Base-by-base conservation (phyloP, 2,888 invertebrate species). In the Blomia tropicalis region DNA sequence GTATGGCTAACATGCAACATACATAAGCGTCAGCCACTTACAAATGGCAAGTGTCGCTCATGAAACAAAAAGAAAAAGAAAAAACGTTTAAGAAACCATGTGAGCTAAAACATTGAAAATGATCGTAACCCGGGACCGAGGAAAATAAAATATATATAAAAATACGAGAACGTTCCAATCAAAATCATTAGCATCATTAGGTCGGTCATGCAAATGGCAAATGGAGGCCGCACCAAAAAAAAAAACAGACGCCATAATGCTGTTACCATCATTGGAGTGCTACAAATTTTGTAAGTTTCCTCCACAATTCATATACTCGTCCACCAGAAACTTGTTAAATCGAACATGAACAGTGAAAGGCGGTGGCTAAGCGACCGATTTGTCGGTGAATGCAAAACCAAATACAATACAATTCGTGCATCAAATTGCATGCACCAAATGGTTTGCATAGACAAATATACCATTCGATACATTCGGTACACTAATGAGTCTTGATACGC, bases 111-210 rank as follows among this genome's bases (percentile, higher is more conserved):
- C 41, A 41, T 41, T n/a, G 41, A 14, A 41, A n/a, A n/a, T n/a
- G n/a, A n/a, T n/a, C 14, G 41, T n/a, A n/a, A n/a, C n/a, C n/a
- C n/a, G n/a, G n/a, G n/a, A n/a, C n/a, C n/a, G n/a, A n/a, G n/a
- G n/a, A n/a, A n/a, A n/a, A 41, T 14, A n/a, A 41, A 41, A 14
- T 14, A 41, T 17, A 41, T 14, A 14, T n/a, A 41, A n/a, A 14
- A 41, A n/a, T 41, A 41, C 41, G 14, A 41, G 41, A 41, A 41
- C 51, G 51, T 7, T 19, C 51, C 51, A 47, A 47, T 47, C 51
- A 47, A 47, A 47, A 47, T 47, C 51, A 47, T 47, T 47, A 47
- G 51, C 51, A 47, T 47, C 51, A 47, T 47, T 47, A 47, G 51
- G 51, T 47, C 27, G 51, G n/a, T 14, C 41, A 47, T 47, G 51